Percentiles rank a stretch among this genome's conserved stretches.
These are phyloP conservation scores for Echinometra lucunter DNA, from an alignment of 53 echinoderm and acorn worm species.

Conservation along the genomic window DNA sequence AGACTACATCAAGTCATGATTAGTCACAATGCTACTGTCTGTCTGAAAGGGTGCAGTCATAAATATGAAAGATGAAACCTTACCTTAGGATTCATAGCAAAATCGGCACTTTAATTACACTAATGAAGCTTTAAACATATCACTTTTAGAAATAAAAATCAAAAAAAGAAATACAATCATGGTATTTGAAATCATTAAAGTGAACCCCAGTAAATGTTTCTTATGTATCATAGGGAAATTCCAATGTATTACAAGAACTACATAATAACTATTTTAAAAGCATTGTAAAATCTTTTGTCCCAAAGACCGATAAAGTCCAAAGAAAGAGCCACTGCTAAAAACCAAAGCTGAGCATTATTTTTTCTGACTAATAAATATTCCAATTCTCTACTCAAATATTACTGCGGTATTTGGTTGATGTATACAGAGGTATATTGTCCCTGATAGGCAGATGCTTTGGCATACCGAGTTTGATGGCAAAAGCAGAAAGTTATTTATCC, in stretches of 20 bases:
- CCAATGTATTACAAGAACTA: no score
- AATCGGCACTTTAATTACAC: neutral
- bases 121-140: neutral
- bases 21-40: neutral
- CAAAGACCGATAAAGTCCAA: no score
- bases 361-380: neutral
- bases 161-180: no score
- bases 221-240: no score
- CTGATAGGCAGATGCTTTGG: neutral
- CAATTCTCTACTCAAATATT: neutral
- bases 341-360: neutral
- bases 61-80: neutral
- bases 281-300: no score
- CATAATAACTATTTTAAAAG: no score
- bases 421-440: conserved; percentile 16
- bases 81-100: neutral
- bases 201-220: no score
- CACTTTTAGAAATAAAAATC: no score
- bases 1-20: neutral
- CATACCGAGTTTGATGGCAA: conserved; percentile 34
- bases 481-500: conserved; percentile 27
- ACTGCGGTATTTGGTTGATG: neutral
- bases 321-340: no score
- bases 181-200: no score
- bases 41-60: neutral